Conservation (phyloP, 2,888 invertebrate genomes). For the Scaptomyza parva region DNA sequence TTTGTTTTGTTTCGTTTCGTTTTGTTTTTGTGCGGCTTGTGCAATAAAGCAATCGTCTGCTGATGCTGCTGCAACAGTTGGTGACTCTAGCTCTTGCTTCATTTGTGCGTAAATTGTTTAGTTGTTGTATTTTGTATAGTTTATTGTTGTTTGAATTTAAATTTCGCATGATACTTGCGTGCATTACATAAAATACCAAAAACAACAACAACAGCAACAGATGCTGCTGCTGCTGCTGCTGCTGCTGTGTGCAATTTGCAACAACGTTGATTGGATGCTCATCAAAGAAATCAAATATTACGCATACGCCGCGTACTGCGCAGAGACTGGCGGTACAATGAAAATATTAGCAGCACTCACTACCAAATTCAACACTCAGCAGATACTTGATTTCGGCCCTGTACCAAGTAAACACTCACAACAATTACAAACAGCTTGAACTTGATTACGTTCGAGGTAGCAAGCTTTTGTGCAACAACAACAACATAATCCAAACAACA, state of each 20-base stretch:
- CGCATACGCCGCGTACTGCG: constrained; percentile 49
- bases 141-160: constrained; percentile 42
- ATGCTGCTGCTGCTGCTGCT: too few species aligned
- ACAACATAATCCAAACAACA: constrained; percentile 8
- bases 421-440: constrained; percentile 36
- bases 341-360: constrained; percentile 35
- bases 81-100: constrained; percentile 48
- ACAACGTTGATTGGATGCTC: constrained; percentile 46
- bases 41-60: constrained; percentile 54
- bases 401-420: constrained; percentile 21
- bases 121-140: constrained; percentile 25
- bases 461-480: constrained; percentile 36
- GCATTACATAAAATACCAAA: constrained; percentile 57
- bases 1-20: constrained; percentile 72
- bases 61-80: constrained; percentile 54
- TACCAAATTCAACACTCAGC: constrained; percentile 12
- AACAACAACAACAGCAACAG: not conserved
- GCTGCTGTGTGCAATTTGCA: constrained; percentile 37
- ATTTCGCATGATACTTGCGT: constrained; percentile 72
- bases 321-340: constrained; percentile 25
- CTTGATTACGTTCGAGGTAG: constrained; percentile 52
- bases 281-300: constrained; percentile 42
- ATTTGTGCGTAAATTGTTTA: constrained; percentile 66
- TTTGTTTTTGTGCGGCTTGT: constrained; percentile 63
- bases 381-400: constrained; percentile 36